A percentile compares a stretch with the other conserved stretches of the same genome.
Conservation (phyloP, 2,797 vertebrate genomes). For the Bryconaethiops microstoma region DNA sequence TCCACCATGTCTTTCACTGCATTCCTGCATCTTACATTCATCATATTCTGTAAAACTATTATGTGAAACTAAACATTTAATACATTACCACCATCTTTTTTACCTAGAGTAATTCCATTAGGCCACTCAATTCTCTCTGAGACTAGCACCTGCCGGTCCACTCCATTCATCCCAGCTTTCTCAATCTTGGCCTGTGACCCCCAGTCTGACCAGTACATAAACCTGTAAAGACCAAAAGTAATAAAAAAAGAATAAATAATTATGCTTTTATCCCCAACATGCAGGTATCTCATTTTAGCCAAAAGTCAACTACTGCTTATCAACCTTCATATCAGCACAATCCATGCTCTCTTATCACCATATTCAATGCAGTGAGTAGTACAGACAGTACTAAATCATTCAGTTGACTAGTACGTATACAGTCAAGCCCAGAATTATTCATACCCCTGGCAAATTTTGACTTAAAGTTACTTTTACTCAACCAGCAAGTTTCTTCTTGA, state of each 20-base stretch:
- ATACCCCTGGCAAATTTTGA: too few relatives aligned
- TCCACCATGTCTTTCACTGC: background rate
- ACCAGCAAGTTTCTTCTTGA: too few relatives aligned
- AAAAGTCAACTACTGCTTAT: background rate
- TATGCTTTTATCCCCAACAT: background rate
- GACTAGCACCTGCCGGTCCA: conserved; percentile 89
- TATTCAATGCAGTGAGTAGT: background rate
- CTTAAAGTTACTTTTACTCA: too few relatives aligned
- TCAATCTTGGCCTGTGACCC: conserved; percentile 93
- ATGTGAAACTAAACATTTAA: background rate
- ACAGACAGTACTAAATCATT: background rate
- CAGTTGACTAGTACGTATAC: background rate
- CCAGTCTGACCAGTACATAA: conserved; percentile 99
- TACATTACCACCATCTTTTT: conserved; percentile 63
- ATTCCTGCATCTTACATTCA: background rate
- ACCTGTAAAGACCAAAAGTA: conserved; percentile 73
- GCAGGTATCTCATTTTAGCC: background rate
- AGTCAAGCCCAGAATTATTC: too few relatives aligned
- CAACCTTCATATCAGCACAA: background rate
- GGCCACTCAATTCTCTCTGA: conserved; percentile 96
- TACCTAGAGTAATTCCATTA: conserved; percentile 96
- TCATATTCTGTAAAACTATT: too few relatives aligned
- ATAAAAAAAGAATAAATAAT: background rate
- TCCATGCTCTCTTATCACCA: background rate
- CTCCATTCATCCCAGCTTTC: conserved; percentile 93